A percentile compares a stretch with the other conserved stretches of the same genome.
These are phyloP conservation scores for Enteromius treurensis DNA, from an alignment of 2,797 vertebrate species.

Conservation along the genomic window DNA sequence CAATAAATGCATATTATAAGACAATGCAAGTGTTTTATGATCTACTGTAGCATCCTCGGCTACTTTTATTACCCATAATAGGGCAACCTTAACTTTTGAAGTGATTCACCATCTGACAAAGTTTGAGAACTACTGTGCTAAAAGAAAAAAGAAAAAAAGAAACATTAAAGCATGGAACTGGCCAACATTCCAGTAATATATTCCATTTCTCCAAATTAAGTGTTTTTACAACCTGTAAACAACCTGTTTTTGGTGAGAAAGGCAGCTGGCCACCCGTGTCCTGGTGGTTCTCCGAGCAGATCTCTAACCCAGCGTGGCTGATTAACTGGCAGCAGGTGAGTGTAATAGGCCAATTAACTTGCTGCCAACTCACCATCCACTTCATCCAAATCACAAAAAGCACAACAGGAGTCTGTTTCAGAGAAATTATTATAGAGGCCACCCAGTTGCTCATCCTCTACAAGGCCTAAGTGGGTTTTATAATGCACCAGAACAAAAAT, in stretches of 20 bases:
- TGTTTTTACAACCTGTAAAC: slow-evolving; percentile 6
- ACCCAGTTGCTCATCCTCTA: slow-evolving; percentile 26
- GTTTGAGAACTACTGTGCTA: background rate
- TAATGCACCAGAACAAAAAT: slow-evolving; percentile 11
- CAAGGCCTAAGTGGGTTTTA: too few relatives aligned
- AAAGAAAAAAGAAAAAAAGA: background rate
- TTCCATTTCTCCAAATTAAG: background rate
- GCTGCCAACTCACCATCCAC: slow-evolving; percentile 14
- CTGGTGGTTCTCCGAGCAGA: background rate
- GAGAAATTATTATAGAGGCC: slow-evolving; percentile 16
- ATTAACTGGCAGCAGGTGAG: slow-evolving; percentile 14
- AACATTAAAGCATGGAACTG: background rate
- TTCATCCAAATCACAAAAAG: slow-evolving; percentile 19
- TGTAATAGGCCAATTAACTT: slow-evolving; percentile 24
- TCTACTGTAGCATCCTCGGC: too few relatives aligned
- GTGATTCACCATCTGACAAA: background rate
- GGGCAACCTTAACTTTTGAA: background rate
- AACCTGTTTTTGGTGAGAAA: slow-evolving; percentile 1
- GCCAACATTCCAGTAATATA: background rate
- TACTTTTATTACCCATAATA: too few relatives aligned
- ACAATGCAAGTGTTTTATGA: too few relatives aligned
- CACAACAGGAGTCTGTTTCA: slow-evolving; percentile 11
- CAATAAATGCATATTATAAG: too few relatives aligned
- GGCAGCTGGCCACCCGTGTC: background rate
- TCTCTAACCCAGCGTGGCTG: slow-evolving; percentile 15